phyloP scores from a whole-genome alignment of 1,140 invertebrate genomes.

The Odontomachus brunneus region DNA sequence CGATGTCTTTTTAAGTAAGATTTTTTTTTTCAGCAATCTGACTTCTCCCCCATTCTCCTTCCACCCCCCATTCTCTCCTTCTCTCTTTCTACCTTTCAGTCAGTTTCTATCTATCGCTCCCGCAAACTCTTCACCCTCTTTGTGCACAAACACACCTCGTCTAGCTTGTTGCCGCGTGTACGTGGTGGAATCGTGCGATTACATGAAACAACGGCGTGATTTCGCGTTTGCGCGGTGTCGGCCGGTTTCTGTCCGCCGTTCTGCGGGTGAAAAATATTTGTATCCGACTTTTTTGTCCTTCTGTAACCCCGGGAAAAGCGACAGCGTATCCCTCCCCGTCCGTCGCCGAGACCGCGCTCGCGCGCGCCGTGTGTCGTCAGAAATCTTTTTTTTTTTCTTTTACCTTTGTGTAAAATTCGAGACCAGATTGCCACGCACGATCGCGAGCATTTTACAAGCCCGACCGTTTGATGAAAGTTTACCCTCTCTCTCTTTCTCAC shows the following conservation, averaged over 20 bases:
- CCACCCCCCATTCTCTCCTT: slow-evolving; percentile 9
- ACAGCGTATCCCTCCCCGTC: slow-evolving; percentile 61
- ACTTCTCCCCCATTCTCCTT: slow-evolving; percentile 27
- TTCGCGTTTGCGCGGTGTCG: slow-evolving; percentile 57
- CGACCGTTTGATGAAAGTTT: slow-evolving; percentile 62
- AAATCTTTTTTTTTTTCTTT: background rate
- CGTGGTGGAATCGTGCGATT: slow-evolving; percentile 56
- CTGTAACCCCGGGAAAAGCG: slow-evolving; percentile 76
- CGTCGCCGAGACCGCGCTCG: slow-evolving; percentile 51
- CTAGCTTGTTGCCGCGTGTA: slow-evolving; percentile 15
- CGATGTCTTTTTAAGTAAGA: slow-evolving; percentile 79
- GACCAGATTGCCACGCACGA: slow-evolving; percentile 75
- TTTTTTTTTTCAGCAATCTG: slow-evolving; percentile 67
- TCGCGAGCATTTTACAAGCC: slow-evolving; percentile 45
- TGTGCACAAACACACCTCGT: background rate
- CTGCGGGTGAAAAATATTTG: slow-evolving; percentile 78
- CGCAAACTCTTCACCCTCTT: too few species aligned
- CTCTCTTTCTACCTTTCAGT: slow-evolving; percentile 23
- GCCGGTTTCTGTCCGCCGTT: slow-evolving; percentile 21
- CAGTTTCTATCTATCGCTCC: slow-evolving; percentile 9
- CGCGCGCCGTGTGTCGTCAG: background rate
- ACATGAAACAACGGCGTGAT: slow-evolving; percentile 54
- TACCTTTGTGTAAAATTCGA: slow-evolving; percentile 71
- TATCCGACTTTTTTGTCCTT: slow-evolving; percentile 65
- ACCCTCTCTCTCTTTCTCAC: background rate